Evolutionary conservation across 2,888 invertebrate species (phyloP), one percentile per base, ranked within the genome.

Genomic region (Cistogaster globosa): DNA sequence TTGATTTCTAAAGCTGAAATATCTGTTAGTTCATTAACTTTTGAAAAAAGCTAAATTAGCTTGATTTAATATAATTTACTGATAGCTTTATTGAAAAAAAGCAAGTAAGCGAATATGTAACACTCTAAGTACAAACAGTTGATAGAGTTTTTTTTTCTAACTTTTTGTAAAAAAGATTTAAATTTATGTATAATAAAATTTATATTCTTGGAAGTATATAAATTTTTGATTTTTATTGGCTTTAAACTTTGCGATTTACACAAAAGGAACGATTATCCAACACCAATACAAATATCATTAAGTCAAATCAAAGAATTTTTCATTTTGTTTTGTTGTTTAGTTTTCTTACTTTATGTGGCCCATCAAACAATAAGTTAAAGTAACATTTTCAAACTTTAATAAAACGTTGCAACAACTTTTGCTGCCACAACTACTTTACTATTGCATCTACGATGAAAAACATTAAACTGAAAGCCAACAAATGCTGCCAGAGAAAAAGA

Each of bases 331-430:
- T 72, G n/a, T 6, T 20, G 12, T 5, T 4, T 20, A 51, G 18
- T 48, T 63, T 62, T 16, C 2, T 0, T 63, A 74, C 62, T 67
- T 74, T 48, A 32, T 20, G 38, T 32, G 48, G 48, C n/a, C 51
- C 65, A 26, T 38, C 36, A 67, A 65, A 58, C 65, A 77, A 71
- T 65, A 82, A 82, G 76, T 58, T 53, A 68, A 53, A 69, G 51
- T n/a, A 74, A 62, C 14, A 67, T 45, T 67, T 71, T 57, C 48
- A 36, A 16, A 18, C 48, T 36, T 26, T 9, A 68, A 68, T 53
- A 68, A 68, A 68, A 68, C 38, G 38, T 63, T 38, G 55, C 55
- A 63, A 75, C 26, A 55, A 18, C 14, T 58, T 32, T 72, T 48
- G 58, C 58, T 36, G 32, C 51, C 14, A 53, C 18, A 18, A 53